Conservation (phyloP, 2,888 invertebrate species). For the Junonia oenone region DNA sequence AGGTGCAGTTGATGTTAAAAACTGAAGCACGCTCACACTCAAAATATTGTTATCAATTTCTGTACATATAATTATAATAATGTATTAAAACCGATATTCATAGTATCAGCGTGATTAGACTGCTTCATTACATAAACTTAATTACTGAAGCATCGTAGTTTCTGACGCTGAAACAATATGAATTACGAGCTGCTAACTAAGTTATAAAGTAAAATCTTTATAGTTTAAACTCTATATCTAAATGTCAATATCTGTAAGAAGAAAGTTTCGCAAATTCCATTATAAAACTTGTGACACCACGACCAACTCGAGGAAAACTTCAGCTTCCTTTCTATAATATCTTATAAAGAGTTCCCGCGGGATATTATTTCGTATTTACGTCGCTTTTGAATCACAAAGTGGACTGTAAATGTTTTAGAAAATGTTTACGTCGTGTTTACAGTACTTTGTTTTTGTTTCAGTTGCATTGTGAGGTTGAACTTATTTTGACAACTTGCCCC, state of each 20-base stretch:
- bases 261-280: slow-evolving; percentile 34
- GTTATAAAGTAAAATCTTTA: slow-evolving; percentile 13
- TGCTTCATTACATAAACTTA: too few relatives aligned
- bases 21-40: too few relatives aligned
- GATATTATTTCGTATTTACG: slow-evolving; percentile 24
- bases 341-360: slow-evolving; percentile 27
- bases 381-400: slow-evolving; percentile 23
- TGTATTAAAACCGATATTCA: not conserved
- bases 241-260: slow-evolving; percentile 14
- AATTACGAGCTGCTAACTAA: slow-evolving; percentile 11
- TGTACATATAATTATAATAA: too few relatives aligned
- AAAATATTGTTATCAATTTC: too few relatives aligned
- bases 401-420: slow-evolving; percentile 11
- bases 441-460: not conserved
- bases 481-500: not conserved
- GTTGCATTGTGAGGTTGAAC: not conserved
- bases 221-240: slow-evolving; percentile 17
- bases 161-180: slow-evolving; percentile 1
- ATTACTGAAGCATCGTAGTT: slow-evolving; percentile 1
- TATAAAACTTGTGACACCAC: slow-evolving; percentile 49
- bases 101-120: too few relatives aligned
- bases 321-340: slow-evolving; percentile 26
- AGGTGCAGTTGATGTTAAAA: too few relatives aligned
- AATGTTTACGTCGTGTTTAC: slow-evolving; percentile 2
- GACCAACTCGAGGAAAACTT: slow-evolving; percentile 33